Evolutionary conservation across 2,888 invertebrate species (phyloP).

Genomic region (Drymonia ruficornis): DNA sequence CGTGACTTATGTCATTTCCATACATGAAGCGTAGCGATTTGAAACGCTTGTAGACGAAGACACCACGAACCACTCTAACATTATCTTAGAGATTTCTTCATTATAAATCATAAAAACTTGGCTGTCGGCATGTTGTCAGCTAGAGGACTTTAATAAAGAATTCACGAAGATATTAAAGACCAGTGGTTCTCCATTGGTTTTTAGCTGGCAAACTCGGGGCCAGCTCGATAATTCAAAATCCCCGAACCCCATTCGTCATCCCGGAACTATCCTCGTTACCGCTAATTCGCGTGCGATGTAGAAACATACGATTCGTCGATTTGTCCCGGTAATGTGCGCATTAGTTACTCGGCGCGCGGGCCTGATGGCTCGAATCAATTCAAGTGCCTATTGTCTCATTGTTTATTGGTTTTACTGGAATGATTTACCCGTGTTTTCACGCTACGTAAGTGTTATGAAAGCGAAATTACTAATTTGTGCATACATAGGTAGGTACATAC

Average conservation of each 20-base stretch:
- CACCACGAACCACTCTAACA: no score
- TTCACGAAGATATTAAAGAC: no score
- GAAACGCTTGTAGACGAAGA: no score
- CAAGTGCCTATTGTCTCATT: constrained; percentile 36
- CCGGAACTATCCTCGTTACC: constrained; percentile 34
- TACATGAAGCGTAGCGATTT: no score
- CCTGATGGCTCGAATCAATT: constrained; percentile 46
- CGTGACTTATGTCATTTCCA: no score
- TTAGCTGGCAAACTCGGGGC: no score
- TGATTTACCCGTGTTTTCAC: constrained; percentile 14
- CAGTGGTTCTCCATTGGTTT: no score
- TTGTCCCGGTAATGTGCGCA: constrained; percentile 49
- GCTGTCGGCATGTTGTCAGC: no score
- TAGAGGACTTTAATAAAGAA: no score
- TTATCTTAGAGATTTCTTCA: no score
- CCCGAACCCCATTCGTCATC: constrained; percentile 18
- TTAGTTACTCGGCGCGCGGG: constrained; percentile 34
- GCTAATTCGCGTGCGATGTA: constrained; percentile 41
- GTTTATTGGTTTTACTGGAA: constrained; percentile 33
- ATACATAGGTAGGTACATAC: no score
- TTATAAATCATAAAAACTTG: no score
- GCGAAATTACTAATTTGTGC: background rate
- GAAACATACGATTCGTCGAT: constrained; percentile 48
- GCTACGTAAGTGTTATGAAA: background rate
- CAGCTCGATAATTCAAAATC: constrained; percentile 13